Conservation (phyloP, 2,113 vertebrate species). For the Bufo gargarizans region DNA sequence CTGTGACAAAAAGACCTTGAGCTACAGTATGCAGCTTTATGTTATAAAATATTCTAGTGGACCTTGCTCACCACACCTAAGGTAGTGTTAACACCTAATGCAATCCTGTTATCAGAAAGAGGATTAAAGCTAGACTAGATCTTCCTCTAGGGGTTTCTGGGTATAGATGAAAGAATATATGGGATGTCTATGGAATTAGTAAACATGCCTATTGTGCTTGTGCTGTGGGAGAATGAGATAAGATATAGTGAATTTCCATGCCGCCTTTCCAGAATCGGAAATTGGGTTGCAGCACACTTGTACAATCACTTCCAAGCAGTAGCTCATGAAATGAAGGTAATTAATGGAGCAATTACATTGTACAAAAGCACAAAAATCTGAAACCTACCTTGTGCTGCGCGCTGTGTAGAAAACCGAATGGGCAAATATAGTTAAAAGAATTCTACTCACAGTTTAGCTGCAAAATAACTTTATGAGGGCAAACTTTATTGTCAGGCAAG, state of each 20-base stretch:
- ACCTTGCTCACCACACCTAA: background rate
- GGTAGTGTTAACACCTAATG: background rate
- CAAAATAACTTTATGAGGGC: slow-evolving; percentile 41
- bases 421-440: slow-evolving; percentile 24
- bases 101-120: background rate
- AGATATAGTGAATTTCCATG: slow-evolving; percentile 25
- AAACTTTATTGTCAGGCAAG: slow-evolving; percentile 29
- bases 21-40: background rate
- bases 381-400: background rate
- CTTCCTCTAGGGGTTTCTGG: slow-evolving; percentile 6
- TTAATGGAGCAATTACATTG: slow-evolving; percentile 48
- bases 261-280: slow-evolving; percentile 31
- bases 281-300: slow-evolving; percentile 22
- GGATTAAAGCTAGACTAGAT: slow-evolving; percentile 13
- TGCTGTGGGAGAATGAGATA: slow-evolving; percentile 18
- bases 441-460: background rate
- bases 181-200: slow-evolving; percentile 19
- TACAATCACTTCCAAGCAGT: slow-evolving; percentile 28
- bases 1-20: background rate
- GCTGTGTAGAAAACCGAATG: background rate
- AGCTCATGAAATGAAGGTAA: slow-evolving; percentile 26
- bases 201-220: slow-evolving; percentile 22
- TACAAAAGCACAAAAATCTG: slow-evolving; percentile 31
- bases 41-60: background rate
- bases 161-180: slow-evolving; percentile 23